Conservation (phyloP, 2,797 vertebrate species). For the Mastacembelus armatus region DNA sequence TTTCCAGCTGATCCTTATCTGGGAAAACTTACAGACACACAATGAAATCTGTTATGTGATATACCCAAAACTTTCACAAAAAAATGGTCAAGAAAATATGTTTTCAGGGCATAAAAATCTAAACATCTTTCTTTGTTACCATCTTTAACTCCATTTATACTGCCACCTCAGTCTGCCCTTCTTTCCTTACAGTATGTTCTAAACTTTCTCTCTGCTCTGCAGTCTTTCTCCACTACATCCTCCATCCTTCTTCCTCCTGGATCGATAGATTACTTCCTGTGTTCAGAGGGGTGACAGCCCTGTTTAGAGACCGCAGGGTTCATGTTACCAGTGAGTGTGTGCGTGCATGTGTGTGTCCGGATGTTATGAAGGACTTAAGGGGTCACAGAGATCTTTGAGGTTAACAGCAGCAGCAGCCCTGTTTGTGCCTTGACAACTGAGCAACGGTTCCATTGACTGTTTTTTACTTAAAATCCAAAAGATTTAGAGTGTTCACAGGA, state of each 20-base stretch:
- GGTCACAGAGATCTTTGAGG: slow-evolving; percentile 56
- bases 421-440: slow-evolving; percentile 27
- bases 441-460: slow-evolving; percentile 8
- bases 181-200: slow-evolving; percentile 12
- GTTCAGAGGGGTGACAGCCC: slow-evolving; percentile 75
- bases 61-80: too few species aligned
- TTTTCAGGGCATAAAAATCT: too few species aligned
- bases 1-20: too few species aligned
- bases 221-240: slow-evolving; percentile 32
- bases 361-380: slow-evolving; percentile 40
- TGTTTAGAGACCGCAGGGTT: slow-evolving; percentile 73
- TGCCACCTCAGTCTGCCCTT: slow-evolving; percentile 25
- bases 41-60: too few species aligned
- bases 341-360: slow-evolving; percentile 12
- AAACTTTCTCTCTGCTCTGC: slow-evolving; percentile 20
- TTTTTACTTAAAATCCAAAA: slow-evolving; percentile 1
- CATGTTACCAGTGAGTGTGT: slow-evolving; percentile 64
- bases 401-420: slow-evolving; percentile 43
- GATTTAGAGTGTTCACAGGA: neutral
- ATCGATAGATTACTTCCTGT: slow-evolving; percentile 87
- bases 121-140: slow-evolving; percentile 5
- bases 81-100: neutral
- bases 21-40: too few species aligned
- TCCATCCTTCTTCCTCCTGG: slow-evolving; percentile 52
- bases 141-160: slow-evolving; percentile 7